Evolutionary conservation across 2,797 vertebrate species (phyloP).

Genomic region (Diglossa cyanea): DNA sequence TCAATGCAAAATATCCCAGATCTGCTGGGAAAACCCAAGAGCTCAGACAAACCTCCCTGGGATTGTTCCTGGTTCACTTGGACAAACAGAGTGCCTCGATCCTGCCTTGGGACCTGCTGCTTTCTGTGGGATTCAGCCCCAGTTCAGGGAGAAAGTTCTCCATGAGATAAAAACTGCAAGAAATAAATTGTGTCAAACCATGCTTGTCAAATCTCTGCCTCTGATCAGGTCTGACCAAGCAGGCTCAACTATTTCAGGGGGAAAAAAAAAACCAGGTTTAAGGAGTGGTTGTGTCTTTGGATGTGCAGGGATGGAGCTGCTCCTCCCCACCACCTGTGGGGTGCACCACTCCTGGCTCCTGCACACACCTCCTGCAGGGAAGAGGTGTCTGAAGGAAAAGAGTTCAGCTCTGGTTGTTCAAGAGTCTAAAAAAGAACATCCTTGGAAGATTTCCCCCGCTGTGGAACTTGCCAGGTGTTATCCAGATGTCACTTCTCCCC

Average conservation of each 20-base stretch:
- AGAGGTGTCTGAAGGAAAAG: neutral
- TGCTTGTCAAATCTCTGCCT: neutral
- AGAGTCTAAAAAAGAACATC: neutral
- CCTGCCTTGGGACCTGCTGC: neutral
- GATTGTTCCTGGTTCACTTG: neutral
- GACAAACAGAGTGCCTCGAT: neutral
- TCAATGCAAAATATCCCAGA: neutral
- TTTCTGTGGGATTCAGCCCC: neutral
- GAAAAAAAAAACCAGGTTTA: neutral
- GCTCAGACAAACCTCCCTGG: neutral
- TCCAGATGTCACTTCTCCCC: fast-evolving
- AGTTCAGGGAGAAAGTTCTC: neutral
- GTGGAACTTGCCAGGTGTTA: neutral
- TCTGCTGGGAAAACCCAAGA: neutral
- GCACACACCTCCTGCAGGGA: no score
- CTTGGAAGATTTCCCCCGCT: fast-evolving
- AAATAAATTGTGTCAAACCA: neutral
- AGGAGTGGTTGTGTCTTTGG: no score
- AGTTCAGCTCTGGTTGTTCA: neutral
- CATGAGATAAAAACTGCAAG: neutral
- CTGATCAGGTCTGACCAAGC: neutral
- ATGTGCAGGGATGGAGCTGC: neutral
- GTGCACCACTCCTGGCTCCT: fast-evolving
- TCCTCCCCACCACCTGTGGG: fast-evolving
- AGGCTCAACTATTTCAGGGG: neutral